These are phyloP conservation scores for Pocota personata DNA, from an alignment of 2,888 invertebrate species.

Conservation along the genomic window DNA sequence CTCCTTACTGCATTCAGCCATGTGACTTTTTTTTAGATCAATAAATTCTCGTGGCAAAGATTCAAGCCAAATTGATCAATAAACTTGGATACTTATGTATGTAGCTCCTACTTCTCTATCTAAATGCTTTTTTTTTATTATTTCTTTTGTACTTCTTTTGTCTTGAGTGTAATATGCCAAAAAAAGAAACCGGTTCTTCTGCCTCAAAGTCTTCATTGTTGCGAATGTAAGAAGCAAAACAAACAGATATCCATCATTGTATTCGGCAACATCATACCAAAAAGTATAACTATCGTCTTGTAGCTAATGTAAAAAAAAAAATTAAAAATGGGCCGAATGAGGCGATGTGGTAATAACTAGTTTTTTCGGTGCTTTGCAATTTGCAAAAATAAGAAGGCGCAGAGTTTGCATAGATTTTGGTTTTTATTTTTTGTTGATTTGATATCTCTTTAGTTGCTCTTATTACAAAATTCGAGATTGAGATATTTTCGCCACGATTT, in stretches of 20 bases:
- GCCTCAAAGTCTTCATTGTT: background rate
- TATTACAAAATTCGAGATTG: background rate
- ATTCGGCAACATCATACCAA: background rate
- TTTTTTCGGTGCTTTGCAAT: background rate
- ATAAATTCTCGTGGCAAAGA: constrained; percentile 19
- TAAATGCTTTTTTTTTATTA: background rate
- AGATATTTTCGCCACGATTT: constrained; percentile 24
- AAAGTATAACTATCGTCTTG: background rate
- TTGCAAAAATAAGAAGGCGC: background rate
- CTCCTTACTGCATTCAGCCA: constrained; percentile 5
- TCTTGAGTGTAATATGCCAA: background rate
- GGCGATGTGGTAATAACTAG: constrained; percentile 11
- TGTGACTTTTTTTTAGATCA: constrained; percentile 37
- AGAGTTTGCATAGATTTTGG: background rate
- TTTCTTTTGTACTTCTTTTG: background rate
- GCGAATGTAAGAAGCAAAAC: constrained; percentile 44
- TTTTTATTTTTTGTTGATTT: background rate
- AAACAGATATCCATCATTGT: background rate
- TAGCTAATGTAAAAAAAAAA: background rate
- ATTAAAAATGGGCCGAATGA: background rate
- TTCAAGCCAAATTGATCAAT: background rate
- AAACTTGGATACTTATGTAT: background rate
- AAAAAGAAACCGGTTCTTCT: constrained; percentile 7
- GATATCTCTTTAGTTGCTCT: background rate
- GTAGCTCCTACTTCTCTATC: background rate